Evolutionary conservation across 92 coral and sea anemone species (phyloP).

Genomic region (Bergia puertoricense): DNA sequence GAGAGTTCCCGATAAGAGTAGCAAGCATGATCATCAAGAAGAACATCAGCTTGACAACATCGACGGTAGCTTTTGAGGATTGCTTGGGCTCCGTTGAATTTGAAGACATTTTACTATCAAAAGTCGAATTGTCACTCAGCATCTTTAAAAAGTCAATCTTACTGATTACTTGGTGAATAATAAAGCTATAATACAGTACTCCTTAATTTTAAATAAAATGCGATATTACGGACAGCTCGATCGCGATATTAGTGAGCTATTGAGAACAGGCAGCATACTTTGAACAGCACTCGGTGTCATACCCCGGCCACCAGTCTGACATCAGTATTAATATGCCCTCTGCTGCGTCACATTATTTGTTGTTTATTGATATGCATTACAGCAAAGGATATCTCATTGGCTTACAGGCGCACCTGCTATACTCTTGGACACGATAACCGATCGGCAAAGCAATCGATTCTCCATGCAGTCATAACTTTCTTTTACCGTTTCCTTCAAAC

Average conservation of each 20-base stretch:
- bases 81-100: slow-evolving; percentile 2
- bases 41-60: slow-evolving; percentile 49
- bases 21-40: slow-evolving; percentile 63
- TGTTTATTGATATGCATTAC: not conserved
- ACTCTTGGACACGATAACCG: not conserved
- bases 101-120: not conserved
- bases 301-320: not conserved
- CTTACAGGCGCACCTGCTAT: not conserved
- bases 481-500: not conserved
- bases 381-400: not conserved
- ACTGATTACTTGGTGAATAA: not conserved
- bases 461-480: not conserved
- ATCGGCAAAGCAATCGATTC: not conserved
- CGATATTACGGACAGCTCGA: not conserved
- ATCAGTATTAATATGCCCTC: not conserved
- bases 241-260: not conserved
- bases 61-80: not conserved
- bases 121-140: not conserved
- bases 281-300: not conserved
- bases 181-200: not conserved
- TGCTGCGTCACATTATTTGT: not conserved
- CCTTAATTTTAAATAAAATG: not conserved
- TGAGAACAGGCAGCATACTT: not conserved
- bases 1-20: slow-evolving; percentile 72
- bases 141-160: not conserved